Base-by-base conservation (phyloP, 2,797 vertebrate genomes). In the Poeciliopsis turneri region DNA sequence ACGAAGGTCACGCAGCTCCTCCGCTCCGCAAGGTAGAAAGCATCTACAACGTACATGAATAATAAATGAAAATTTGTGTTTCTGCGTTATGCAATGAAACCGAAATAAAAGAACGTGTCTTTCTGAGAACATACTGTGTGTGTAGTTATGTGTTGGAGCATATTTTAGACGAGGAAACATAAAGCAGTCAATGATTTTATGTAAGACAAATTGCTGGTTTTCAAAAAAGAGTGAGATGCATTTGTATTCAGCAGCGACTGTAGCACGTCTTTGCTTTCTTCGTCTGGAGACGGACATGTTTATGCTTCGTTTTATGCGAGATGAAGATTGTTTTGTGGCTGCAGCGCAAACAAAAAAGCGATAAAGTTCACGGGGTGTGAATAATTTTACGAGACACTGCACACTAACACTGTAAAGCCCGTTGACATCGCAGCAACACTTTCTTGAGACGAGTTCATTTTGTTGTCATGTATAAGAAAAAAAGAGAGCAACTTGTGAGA, bases 1-100 rank as follows among this genome's bases (percentile, higher is more conserved):
- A 83, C 81, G 78, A 75, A 89, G 74, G 80, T 85, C 83, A 79
- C 3, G 39, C 20, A 74, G 72, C 72, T 84, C 51, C 41, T 79
- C 46, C 79, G 43, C 16, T 28, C 81, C 64, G 72, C 59, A 4
- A 76, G 70, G 10, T 84, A 53, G 66, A 84, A 77, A 46, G 72
- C 78, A 4, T 90, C 15, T 33, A 3, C 18, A 33, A 18, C 84
- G 76, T 57, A 39, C 47, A 0, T 61, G 55, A 61, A 69, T 4
- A 11, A 12, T n/a, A 66, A 39, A 66, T 66, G 7, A 39, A 68
- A 83, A 77, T 84, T 89, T 89, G 81, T 69, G 68, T 59, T 57
- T 76, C 46, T 23, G 20, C 49, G 75, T 79, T 61, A 76, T 79
- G 80, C 75, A 78, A 20, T 25, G 64, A 72, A 76, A 87, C 78